Base-by-base conservation (phyloP, 2,113 vertebrate genomes). In the Ptychochromis oligacanthus region DNA sequence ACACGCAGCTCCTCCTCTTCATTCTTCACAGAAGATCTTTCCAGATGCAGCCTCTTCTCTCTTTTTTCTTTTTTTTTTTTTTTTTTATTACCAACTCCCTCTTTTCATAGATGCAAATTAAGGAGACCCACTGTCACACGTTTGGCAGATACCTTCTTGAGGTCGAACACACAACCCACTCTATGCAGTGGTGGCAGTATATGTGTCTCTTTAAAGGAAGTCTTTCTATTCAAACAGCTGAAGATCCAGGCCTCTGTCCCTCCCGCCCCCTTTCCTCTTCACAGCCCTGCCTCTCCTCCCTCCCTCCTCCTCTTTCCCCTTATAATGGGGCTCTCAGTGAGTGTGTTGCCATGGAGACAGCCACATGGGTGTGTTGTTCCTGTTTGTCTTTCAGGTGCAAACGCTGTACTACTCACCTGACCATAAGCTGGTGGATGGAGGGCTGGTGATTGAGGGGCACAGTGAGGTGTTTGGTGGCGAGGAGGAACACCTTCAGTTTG, bases 371-470 rank as follows among this genome's bases (percentile, higher is more conserved):
- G 90, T 97, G 97, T 97, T 98, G 97, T 99, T 95, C 96, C 93
- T 96, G 95, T 96, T 94, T 99, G 97, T 99, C 96, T 99, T 99
- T 91, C 98, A 99, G 98, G 98, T 99, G 96, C 98, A 99, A 98
- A 99, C 96, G 95, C 97, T 99, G 97, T 99, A 99, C 97, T 99
- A 99, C 97, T 99, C 98, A 96, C 97, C 98, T 95, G 98, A 99
- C 97, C 98, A 99, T 97, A 99, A 99, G 97, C 97, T 99, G 96
- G 97, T 99, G 96, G 98, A 99, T 96, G 97, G 98, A 95, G 97
- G 97, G 96, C 97, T 97, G 93, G 78, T 92, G 95, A 97, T 99
- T 97, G 98, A 98, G 94, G 97, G 97, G 96, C 97, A 98, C 96
- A 96, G 95, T 97, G 98, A 99, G 96, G 96, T 99, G 96, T 99